Evolutionary conservation across 2,797 vertebrate species (phyloP).

Genomic region (Hafferia zeledoni): DNA sequence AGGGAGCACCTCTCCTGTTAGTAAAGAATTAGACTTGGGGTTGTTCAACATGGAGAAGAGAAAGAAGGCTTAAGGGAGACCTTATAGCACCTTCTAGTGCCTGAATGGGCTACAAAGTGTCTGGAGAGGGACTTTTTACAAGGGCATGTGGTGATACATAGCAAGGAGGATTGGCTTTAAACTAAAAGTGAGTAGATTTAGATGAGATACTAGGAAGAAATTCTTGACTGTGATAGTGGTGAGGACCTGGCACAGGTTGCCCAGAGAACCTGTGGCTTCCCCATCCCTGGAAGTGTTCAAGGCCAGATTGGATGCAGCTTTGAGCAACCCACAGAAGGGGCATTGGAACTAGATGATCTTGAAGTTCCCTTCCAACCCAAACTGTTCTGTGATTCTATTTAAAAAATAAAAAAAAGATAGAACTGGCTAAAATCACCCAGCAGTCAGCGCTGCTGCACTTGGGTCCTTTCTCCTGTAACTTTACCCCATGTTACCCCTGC

Average conservation of each 20-base stretch:
- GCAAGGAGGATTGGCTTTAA: not conserved
- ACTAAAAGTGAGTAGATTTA: not conserved
- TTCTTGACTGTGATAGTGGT: not conserved
- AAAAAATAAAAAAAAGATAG: not conserved
- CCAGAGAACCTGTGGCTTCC: not conserved
- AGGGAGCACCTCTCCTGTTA: not conserved
- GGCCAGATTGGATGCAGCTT: not conserved
- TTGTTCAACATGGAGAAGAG: not conserved
- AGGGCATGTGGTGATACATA: not conserved
- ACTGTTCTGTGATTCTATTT: not conserved
- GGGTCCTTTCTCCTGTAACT: not conserved
- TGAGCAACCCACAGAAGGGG: not conserved
- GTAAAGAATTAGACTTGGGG: not conserved
- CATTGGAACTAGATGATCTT: not conserved
- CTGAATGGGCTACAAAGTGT: not conserved
- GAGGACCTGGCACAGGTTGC: not conserved
- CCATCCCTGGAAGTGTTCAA: not conserved
- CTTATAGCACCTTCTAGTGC: not conserved
- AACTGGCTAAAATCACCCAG: not conserved
- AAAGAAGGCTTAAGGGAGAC: not conserved
- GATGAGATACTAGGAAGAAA: not conserved
- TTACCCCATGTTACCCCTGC: not conserved
- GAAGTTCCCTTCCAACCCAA: not conserved
- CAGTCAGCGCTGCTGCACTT: not conserved
- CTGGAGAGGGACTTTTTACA: not conserved